Evolutionary conservation across 2,113 vertebrate species (phyloP).

Genomic region (Zosterops hypoxanthus): DNA sequence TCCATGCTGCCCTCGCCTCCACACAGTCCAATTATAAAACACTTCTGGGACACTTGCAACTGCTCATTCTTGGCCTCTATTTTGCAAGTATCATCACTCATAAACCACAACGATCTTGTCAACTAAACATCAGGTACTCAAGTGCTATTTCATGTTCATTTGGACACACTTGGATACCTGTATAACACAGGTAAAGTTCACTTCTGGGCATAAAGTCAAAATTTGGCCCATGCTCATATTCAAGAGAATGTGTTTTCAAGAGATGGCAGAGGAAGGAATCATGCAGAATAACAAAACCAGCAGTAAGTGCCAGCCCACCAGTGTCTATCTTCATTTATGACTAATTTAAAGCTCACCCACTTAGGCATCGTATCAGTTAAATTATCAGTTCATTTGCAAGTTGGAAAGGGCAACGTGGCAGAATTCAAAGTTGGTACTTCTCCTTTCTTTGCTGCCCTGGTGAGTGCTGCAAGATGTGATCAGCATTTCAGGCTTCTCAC

Average conservation of each 20-base stretch:
- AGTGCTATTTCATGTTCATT: not conserved
- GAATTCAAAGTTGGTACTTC: not conserved
- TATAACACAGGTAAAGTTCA: not conserved
- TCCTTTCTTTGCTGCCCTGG: not conserved
- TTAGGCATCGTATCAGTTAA: not conserved
- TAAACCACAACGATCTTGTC: not conserved
- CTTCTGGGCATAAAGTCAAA: not conserved
- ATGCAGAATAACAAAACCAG: not conserved
- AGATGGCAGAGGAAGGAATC: not conserved
- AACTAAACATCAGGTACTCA: not conserved
- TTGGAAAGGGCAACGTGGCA: not conserved
- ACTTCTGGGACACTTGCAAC: not conserved
- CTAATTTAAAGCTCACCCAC: not conserved
- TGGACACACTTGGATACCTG: not conserved
- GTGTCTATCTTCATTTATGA: not conserved
- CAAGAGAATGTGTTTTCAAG: not conserved
- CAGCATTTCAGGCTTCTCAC: not conserved
- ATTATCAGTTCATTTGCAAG: not conserved
- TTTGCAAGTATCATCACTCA: not conserved
- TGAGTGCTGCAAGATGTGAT: not conserved
- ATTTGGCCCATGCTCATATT: not conserved
- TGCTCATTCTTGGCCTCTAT: not conserved
- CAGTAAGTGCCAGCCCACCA: not conserved
- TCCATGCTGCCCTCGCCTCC: accelerated
- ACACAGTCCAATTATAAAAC: not conserved